phyloP scores from a whole-genome alignment of 1,140 invertebrate genomes.

The Drosophila busckii region DNA sequence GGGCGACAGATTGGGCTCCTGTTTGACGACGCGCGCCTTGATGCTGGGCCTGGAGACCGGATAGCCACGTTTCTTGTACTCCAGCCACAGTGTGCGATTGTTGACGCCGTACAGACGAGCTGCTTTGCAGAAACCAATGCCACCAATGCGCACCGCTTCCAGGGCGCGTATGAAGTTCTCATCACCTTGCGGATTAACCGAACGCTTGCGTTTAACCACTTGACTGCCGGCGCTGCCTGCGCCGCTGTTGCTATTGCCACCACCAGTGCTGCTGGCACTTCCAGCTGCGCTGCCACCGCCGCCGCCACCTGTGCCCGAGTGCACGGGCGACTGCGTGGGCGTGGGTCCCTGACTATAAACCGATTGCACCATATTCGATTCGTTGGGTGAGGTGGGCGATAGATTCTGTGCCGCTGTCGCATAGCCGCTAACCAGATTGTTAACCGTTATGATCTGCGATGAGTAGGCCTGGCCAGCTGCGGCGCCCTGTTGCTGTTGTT shows the following conservation, averaged over 20 bases:
- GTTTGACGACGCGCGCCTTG: slow-evolving; percentile 84
- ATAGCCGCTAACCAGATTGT: slow-evolving; percentile 75
- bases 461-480: slow-evolving; percentile 65
- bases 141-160: slow-evolving; percentile 88
- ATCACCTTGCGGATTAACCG: slow-evolving; percentile 86
- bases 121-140: slow-evolving; percentile 91
- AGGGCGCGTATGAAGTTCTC: slow-evolving; percentile 88
- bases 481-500: slow-evolving; percentile 56
- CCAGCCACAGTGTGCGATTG: slow-evolving; percentile 90
- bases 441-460: slow-evolving; percentile 77
- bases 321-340: slow-evolving; percentile 74
- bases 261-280: slow-evolving; percentile 34
- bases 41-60: slow-evolving; percentile 87
- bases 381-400: slow-evolving; percentile 77
- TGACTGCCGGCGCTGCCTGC: slow-evolving; percentile 74
- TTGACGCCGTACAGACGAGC: slow-evolving; percentile 90
- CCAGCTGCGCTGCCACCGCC: slow-evolving; percentile 24
- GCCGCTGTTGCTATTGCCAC: slow-evolving; percentile 27
- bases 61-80: slow-evolving; percentile 90
- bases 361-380: slow-evolving; percentile 78
- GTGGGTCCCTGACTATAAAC: slow-evolving; percentile 78
- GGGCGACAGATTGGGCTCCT: slow-evolving; percentile 81
- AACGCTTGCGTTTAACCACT: slow-evolving; percentile 82
- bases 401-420: slow-evolving; percentile 72
- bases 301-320: slow-evolving; percentile 44